Conservation (phyloP, 2,888 invertebrate genomes). For the Aplocera efformata region DNA sequence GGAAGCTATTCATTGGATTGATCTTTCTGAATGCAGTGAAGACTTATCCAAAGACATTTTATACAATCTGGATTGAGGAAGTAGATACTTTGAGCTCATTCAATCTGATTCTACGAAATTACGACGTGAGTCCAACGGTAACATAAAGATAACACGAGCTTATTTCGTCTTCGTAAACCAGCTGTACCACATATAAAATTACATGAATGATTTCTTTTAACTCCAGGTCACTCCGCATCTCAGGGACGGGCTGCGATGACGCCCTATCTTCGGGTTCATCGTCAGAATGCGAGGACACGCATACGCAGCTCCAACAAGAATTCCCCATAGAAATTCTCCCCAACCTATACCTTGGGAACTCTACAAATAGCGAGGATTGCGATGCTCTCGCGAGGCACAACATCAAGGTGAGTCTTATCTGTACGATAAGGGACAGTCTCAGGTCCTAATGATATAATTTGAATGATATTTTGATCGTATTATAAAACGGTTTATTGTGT, state of each 20-base stretch:
- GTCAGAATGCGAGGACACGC: slow-evolving; percentile 85
- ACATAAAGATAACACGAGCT: no score
- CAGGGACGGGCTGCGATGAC: slow-evolving; percentile 83
- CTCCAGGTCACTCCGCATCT: slow-evolving; percentile 86
- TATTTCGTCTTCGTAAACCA: no score
- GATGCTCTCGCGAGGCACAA: slow-evolving; percentile 93
- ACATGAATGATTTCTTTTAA: slow-evolving; percentile 2
- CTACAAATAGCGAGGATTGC: slow-evolving; percentile 94
- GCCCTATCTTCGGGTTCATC: slow-evolving; percentile 85
- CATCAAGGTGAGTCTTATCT: slow-evolving; percentile 83
- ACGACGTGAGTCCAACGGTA: no score
- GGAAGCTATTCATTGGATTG: no score
- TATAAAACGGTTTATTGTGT: no score
- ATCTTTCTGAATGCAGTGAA: no score
- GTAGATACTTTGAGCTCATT: no score
- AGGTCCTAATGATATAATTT: no score
- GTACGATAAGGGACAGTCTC: background rate
- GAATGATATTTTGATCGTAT: no score
- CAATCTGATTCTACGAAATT: no score
- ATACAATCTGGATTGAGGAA: no score
- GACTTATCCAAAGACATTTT: no score
- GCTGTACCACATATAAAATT: background rate
- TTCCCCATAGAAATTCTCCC: slow-evolving; percentile 98
- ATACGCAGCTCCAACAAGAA: slow-evolving; percentile 82
- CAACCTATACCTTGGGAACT: slow-evolving; percentile 96